Evolutionary conservation across 2,797 vertebrate genomes (phyloP).

Genomic region (Sebastes cheni): DNA sequence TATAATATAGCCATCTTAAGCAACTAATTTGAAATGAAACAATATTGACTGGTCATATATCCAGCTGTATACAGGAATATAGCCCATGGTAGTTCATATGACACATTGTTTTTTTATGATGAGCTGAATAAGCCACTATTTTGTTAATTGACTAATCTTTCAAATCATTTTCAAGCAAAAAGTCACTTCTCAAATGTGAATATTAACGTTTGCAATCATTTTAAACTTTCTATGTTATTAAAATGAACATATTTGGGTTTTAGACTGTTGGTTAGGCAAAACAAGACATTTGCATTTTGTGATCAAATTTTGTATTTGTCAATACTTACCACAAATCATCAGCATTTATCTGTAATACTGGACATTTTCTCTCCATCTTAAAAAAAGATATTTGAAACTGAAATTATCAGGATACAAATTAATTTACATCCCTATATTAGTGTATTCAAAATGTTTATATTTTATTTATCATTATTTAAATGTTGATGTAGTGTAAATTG

Average conservation of each 20-base stretch:
- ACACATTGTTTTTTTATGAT: neutral
- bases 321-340: too few relatives aligned
- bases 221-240: neutral
- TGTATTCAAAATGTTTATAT: neutral
- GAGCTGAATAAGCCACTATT: neutral
- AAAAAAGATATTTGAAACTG: neutral
- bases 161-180: neutral
- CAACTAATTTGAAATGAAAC: neutral
- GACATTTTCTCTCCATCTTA: too few relatives aligned
- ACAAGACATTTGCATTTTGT: too few relatives aligned
- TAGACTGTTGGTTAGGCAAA: too few relatives aligned
- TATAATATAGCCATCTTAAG: neutral
- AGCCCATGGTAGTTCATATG: too few relatives aligned
- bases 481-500: neutral
- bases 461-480: neutral
- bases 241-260: neutral
- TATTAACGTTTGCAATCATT: neutral
- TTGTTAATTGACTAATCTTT: neutral
- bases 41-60: neutral
- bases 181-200: neutral
- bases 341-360: too few relatives aligned
- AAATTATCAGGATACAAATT: neutral
- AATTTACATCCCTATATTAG: neutral
- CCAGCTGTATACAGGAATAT: neutral
- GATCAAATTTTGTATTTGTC: too few relatives aligned